Conservation (phyloP, 37 sponge, comb jelly and placozoan species). For the Beroe ovata region DNA sequence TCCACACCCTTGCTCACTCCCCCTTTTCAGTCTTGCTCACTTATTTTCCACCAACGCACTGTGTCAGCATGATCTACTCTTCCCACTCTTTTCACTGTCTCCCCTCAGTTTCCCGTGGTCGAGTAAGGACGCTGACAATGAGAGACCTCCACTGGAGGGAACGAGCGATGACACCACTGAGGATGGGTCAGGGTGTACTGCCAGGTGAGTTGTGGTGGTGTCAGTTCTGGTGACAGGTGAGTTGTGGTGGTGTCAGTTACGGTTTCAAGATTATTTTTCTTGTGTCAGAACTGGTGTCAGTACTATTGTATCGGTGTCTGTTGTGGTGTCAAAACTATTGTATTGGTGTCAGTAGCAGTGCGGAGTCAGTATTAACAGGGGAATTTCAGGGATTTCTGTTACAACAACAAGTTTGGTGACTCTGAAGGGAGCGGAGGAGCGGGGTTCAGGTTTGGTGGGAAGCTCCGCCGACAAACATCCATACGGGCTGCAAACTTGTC, state of each 20-base stretch:
- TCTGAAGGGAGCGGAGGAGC: not conserved
- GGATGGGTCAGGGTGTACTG: not conserved
- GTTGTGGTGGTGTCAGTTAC: too few species aligned
- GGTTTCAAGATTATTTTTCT: too few species aligned
- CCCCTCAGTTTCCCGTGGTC: slow-evolving; percentile 1
- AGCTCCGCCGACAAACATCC: not conserved
- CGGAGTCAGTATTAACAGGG: not conserved
- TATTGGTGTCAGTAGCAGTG: too few species aligned
- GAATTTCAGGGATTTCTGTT: not conserved
- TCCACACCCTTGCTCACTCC: too few species aligned
- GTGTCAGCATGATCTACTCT: too few species aligned
- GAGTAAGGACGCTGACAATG: not conserved
- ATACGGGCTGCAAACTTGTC: not conserved
- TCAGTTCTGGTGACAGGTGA: too few species aligned
- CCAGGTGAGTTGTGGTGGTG: not conserved
- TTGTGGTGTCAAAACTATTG: too few species aligned
- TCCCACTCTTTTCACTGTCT: too few species aligned
- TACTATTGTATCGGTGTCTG: too few species aligned
- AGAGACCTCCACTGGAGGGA: not conserved
- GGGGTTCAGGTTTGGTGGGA: not conserved
- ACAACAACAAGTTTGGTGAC: not conserved
- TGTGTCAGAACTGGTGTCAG: too few species aligned
- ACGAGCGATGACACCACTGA: not conserved
- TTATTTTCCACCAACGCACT: too few species aligned
- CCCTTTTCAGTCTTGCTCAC: too few species aligned